phyloP scores from a whole-genome alignment of 2,888 invertebrate genomes.

The Scaptomyza flava region DNA sequence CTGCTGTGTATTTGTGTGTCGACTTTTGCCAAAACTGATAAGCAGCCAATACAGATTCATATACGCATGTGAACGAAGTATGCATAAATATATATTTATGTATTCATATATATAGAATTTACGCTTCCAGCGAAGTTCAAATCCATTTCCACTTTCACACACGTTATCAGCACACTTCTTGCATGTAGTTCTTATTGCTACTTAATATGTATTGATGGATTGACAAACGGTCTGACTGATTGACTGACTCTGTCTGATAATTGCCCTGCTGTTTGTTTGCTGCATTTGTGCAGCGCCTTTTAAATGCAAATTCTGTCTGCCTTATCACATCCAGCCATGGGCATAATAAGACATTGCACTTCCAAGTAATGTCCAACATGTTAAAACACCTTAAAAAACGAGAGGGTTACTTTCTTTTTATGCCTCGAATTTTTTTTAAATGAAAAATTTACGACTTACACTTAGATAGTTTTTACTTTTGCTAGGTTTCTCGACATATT shows the following conservation, averaged over 20 bases:
- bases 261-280: slow-evolving; percentile 24
- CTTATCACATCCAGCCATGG: slow-evolving; percentile 37
- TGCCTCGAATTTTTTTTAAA: neutral
- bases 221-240: slow-evolving; percentile 30
- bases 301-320: slow-evolving; percentile 41
- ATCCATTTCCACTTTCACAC: slow-evolving; percentile 71
- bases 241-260: slow-evolving; percentile 39
- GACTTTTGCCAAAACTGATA: slow-evolving; percentile 63
- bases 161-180: slow-evolving; percentile 63
- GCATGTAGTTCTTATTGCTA: slow-evolving; percentile 71
- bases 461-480: too few relatives aligned
- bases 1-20: slow-evolving; percentile 20
- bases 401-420: neutral
- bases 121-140: slow-evolving; percentile 71
- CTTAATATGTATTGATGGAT: slow-evolving; percentile 18
- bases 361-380: slow-evolving; percentile 34
- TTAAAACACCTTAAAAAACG: slow-evolving; percentile 37
- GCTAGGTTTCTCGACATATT: too few relatives aligned
- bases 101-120: slow-evolving; percentile 9
- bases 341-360: slow-evolving; percentile 50
- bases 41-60: slow-evolving; percentile 45
- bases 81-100: neutral
- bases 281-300: slow-evolving; percentile 34
- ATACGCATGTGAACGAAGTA: neutral
- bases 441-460: too few relatives aligned